Base-by-base conservation (phyloP, 2,113 vertebrate species). In the Mormoops blainvillei region DNA sequence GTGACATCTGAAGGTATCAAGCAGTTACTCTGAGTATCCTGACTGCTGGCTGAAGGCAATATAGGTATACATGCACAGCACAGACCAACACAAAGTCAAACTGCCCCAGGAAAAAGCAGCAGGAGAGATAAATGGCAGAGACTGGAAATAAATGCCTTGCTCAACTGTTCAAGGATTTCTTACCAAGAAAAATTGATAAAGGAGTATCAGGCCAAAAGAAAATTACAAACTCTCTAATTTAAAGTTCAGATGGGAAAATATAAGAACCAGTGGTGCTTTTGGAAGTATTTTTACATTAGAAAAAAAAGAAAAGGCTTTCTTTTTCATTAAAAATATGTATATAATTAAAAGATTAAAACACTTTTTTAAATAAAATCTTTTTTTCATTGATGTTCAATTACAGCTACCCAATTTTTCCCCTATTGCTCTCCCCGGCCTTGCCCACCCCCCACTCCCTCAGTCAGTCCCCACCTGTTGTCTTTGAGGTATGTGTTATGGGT, bases 11-110 rank as follows among this genome's bases (percentile, higher is more conserved):
- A 61, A 88, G 67, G 19, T 9, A 20, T 22, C 9, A 38, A 11
- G 2, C 4, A 52, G 36, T 4, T 41, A 50, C 38, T n/a, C 0
- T 9, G 22, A 14, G 4, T 19, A 31, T 9, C 80, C 54, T 54
- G 24, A 33, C 38, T 14, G 15, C 38, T 77, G 78, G 45, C 0
- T 48, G 33, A 50, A 89, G 33, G 38, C 2, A 87, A 2, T 16
- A n/a, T 0, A 43, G 0, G 2, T 22, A 56, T 4, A 4, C 3
- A 33, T 7, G 6, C 16, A 67, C 5, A 8, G 4, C 36, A 33
- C 2, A 36, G 1, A 22, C 43, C 61, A 83, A 38, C 6, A 1
- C 33, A 80, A 93, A 65, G 10, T 33, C 80, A 74, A 1, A 1
- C 15, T 73, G 14, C 1, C 56, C 38, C 16, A 50, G 41, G 43